phyloP scores from a whole-genome alignment of 2,888 invertebrate genomes.

The Ferrisia virgata region DNA sequence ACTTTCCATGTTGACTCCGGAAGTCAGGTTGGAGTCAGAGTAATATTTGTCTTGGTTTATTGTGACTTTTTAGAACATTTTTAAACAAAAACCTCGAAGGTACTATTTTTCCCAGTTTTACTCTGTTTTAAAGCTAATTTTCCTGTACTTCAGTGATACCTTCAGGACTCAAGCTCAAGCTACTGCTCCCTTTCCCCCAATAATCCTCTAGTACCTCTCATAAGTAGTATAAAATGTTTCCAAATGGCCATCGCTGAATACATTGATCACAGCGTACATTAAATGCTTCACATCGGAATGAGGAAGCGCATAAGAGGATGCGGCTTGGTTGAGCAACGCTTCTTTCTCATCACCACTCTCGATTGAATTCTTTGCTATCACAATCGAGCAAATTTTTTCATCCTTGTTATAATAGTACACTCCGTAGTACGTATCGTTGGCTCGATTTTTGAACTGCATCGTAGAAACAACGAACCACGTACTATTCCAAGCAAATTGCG shows the following conservation, averaged over 20 bases:
- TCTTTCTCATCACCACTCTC: not conserved
- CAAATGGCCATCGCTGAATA: not conserved
- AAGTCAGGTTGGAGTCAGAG: no score
- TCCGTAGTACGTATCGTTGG: not conserved
- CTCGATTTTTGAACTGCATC: not conserved
- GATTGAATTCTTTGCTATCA: not conserved
- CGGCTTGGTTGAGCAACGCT: not conserved
- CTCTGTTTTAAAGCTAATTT: no score
- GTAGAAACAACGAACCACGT: not conserved
- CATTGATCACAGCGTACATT: not conserved
- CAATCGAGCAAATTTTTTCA: not conserved
- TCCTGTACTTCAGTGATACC: no score
- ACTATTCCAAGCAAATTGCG: not conserved
- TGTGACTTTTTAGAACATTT: no score
- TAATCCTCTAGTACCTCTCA: not conserved
- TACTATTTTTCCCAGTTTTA: no score
- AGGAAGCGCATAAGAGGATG: not conserved
- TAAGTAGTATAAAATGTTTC: not conserved
- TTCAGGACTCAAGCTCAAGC: no score
- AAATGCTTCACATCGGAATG: not conserved
- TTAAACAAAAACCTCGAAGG: no score
- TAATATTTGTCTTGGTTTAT: no score
- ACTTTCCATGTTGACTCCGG: no score
- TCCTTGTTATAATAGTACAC: not conserved
- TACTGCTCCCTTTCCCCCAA: no score